Evolutionary conservation across 2,113 vertebrate species (phyloP).

Genomic region (Vidua chalybeata): DNA sequence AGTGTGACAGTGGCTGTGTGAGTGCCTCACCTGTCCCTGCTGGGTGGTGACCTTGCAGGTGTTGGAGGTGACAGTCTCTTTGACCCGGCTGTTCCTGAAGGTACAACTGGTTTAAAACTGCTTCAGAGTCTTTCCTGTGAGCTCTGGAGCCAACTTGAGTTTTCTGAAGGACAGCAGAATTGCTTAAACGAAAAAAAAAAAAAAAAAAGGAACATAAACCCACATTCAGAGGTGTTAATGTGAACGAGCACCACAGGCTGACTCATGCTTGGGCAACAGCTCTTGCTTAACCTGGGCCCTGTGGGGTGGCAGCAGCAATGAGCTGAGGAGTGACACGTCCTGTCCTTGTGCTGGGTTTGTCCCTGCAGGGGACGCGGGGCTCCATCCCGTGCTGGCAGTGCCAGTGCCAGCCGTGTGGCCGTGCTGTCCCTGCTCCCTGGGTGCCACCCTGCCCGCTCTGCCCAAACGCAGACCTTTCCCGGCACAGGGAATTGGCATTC

Average conservation of each 20-base stretch:
- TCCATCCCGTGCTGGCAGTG: background rate
- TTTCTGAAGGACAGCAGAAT: background rate
- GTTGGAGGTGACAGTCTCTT: background rate
- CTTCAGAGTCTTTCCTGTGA: background rate
- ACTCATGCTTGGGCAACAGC: background rate
- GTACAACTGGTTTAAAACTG: background rate
- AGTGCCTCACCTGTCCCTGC: background rate
- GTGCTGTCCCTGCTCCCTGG: accelerated
- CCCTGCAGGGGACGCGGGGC: accelerated
- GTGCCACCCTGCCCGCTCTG: accelerated
- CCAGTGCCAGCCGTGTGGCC: background rate
- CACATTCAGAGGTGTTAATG: background rate
- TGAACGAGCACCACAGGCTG: background rate
- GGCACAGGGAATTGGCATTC: accelerated
- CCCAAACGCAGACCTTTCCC: background rate
- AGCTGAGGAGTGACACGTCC: background rate
- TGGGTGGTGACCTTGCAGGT: accelerated
- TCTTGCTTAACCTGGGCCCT: background rate
- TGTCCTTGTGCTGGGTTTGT: accelerated
- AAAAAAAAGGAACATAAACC: accelerated
- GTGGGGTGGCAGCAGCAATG: background rate
- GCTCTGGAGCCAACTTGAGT: background rate
- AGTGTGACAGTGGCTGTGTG: background rate
- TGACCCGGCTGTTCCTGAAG: background rate
- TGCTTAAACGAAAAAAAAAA: background rate